These are phyloP conservation scores for Melanotaenia trifasciata DNA, from an alignment of 2,797 vertebrate species.

Conservation along the genomic window DNA sequence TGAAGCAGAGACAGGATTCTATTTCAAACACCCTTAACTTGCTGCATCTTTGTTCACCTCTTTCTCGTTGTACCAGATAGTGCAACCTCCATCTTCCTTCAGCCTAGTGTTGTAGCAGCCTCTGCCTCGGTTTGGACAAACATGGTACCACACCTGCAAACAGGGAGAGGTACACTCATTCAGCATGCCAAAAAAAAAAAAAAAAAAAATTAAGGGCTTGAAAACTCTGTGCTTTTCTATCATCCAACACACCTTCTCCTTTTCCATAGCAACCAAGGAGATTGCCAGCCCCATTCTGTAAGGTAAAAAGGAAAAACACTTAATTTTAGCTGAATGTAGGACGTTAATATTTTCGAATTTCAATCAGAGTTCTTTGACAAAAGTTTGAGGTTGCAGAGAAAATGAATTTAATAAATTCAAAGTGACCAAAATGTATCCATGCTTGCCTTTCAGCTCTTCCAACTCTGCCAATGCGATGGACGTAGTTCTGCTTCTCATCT, in stretches of 20 bases:
- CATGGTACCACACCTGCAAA: conserved; percentile 96
- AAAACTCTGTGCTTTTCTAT: not conserved
- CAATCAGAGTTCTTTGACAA: not conserved
- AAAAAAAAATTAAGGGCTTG: not conserved
- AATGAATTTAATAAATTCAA: not conserved
- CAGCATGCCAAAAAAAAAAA: not conserved
- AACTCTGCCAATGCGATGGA: conserved; percentile 97
- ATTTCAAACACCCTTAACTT: not conserved
- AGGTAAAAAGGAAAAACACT: conserved; percentile 22
- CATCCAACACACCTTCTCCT: conserved; percentile 90
- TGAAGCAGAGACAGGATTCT: not conserved
- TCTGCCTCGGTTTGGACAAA: conserved; percentile 93
- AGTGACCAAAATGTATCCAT: rapidly evolving
- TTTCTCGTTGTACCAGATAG: conserved; percentile 99
- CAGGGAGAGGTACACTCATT: not conserved
- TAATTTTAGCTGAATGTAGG: rapidly evolving
- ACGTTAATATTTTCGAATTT: too few species aligned
- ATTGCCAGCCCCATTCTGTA: conserved; percentile 97
- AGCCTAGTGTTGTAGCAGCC: conserved; percentile 95
- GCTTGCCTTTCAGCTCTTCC: conserved; percentile 94
- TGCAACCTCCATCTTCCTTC: conserved; percentile 97
- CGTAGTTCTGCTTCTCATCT: conserved; percentile 98
- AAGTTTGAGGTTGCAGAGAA: not conserved
- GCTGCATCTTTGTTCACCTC: conserved; percentile 83
- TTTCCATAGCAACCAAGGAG: conserved; percentile 96